These are phyloP conservation scores for Carapus acus DNA, from an alignment of 2,797 vertebrate species.

Conservation along the genomic window DNA sequence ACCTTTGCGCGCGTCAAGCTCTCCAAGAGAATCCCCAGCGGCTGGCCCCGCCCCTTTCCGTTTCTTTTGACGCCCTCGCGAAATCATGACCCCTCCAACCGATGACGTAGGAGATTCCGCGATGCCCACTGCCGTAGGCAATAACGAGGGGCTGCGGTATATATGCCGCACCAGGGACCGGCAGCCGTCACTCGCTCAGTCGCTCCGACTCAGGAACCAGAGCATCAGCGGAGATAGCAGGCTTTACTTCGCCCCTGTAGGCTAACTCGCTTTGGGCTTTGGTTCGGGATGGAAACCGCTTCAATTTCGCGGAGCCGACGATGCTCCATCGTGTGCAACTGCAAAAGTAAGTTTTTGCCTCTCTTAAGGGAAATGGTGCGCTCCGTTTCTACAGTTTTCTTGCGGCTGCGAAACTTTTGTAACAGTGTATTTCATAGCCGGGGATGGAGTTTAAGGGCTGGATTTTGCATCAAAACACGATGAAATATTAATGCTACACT, in stretches of 20 bases:
- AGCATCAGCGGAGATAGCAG: slow-evolving; percentile 82
- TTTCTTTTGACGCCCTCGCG: slow-evolving; percentile 70
- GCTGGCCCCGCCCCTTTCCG: slow-evolving; percentile 68
- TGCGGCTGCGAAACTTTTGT: slow-evolving; percentile 1
- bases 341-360: slow-evolving; percentile 71
- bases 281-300: slow-evolving; percentile 78
- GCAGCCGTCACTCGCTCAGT: slow-evolving; percentile 73
- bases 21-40: slow-evolving; percentile 60
- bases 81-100: slow-evolving; percentile 68
- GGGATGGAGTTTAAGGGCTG: no score
- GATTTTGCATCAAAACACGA: no score
- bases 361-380: neutral
- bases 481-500: neutral
- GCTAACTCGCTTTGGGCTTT: slow-evolving; percentile 84
- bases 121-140: slow-evolving; percentile 77
- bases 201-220: slow-evolving; percentile 79
- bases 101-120: slow-evolving; percentile 79
- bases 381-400: neutral
- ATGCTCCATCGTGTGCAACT: slow-evolving; percentile 71
- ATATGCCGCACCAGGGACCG: slow-evolving; percentile 56
- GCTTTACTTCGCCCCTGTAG: slow-evolving; percentile 67
- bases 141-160: slow-evolving; percentile 65
- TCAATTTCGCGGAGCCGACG: slow-evolving; percentile 74
- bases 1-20: slow-evolving; percentile 63
- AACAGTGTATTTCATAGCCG: no score